phyloP scores from a whole-genome alignment of 2,113 vertebrate species.

The Hipposideros armiger region DNA sequence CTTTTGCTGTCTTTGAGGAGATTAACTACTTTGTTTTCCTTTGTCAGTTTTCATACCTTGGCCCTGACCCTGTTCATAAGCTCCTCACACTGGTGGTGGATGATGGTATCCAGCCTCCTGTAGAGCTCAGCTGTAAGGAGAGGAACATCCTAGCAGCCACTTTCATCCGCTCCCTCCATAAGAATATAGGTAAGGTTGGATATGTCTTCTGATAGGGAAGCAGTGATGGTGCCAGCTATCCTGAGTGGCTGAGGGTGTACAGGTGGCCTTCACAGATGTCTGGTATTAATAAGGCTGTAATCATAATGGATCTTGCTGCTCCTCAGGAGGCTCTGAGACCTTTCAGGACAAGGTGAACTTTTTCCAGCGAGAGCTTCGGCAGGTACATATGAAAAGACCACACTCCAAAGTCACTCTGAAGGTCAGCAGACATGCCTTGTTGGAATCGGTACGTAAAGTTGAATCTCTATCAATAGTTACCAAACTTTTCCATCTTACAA shows the following conservation, averaged over 20 bases:
- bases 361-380: slow-evolving; percentile 97
- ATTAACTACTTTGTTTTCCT: slow-evolving; percentile 45
- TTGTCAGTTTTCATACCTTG: slow-evolving; percentile 96
- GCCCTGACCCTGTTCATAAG: slow-evolving; percentile 97
- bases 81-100: slow-evolving; percentile 97
- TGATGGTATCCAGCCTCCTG: slow-evolving; percentile 98
- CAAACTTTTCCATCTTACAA: background rate
- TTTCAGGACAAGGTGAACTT: slow-evolving; percentile 99
- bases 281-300: background rate
- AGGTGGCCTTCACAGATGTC: background rate
- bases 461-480: background rate
- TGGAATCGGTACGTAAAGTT: slow-evolving; percentile 93
- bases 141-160: slow-evolving; percentile 99
- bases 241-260: too few relatives aligned
- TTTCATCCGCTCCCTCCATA: slow-evolving; percentile 98
- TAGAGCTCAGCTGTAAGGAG: slow-evolving; percentile 99
- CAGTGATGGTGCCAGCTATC: too few relatives aligned
- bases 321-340: slow-evolving; percentile 97
- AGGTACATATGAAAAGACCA: slow-evolving; percentile 96
- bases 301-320: slow-evolving; percentile 32
- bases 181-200: slow-evolving; percentile 95
- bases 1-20: slow-evolving; percentile 73
- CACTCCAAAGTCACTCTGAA: slow-evolving; percentile 97
- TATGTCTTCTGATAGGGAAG: background rate
- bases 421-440: slow-evolving; percentile 93